Base-by-base conservation (phyloP, 2,888 invertebrate species). In the Caenorhabditis sp. region DNA sequence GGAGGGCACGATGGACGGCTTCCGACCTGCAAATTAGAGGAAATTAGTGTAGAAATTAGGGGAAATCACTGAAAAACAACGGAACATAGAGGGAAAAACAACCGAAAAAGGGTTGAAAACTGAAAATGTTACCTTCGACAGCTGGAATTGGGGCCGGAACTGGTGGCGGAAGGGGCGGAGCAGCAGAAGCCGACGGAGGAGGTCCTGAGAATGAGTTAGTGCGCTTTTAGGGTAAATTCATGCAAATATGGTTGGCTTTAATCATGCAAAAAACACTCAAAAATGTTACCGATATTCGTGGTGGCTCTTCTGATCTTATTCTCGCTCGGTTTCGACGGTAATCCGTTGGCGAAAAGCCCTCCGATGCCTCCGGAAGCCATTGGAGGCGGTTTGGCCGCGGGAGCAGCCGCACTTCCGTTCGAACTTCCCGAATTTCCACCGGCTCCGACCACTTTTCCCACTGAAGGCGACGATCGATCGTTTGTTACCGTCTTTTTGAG, bases 301-400 rank as follows among this genome's bases (percentile, higher is more conserved):
- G 75, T 50, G 24, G 78, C 58, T 68, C 63, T 46, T 53, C 74
- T 71, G 32, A 78, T 80, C 66, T 83, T 87, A 45, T 82, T 82
- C 15, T 87, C 87, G 73, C 87, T 87, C 4, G 87, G 87, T 50
- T 84, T 87, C 8, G 75, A 41, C 6, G 87, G 87, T 39, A 87
- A 20, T 43, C 87, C 87, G 68, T 84, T 84, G 1, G 86, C 85
- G 52, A 87, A 87, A n/a, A 87, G 73, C n/a, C 83, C 86, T 15
- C 87, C 87, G 13, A 80, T 27, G 0, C 78, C 82, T 11, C 71
- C 75, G 6, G n/a, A n/a, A n/a, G 73, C 39, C 17, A 52, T 24
- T 46, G 46, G 55, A 15, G 66, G 41, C 24, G 75, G 58, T 58
- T 63, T 66, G 4, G 37, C 59, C 11, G 53, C 63, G 9, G 68